Evolutionary conservation across 2,888 invertebrate genomes (phyloP).

Genomic region (Xylota sylvarum): DNA sequence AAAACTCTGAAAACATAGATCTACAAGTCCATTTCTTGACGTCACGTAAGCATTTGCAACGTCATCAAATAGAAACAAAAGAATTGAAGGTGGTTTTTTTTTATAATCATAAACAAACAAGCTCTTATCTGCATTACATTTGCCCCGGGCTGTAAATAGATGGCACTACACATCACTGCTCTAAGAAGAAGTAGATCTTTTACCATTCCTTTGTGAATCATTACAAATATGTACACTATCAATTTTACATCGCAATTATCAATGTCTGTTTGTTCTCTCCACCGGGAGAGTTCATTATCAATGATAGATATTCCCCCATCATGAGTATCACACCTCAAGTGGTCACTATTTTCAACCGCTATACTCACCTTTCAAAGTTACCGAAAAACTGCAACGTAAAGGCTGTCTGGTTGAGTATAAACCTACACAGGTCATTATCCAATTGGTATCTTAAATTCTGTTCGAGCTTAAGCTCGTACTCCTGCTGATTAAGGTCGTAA

Average conservation of each 20-base stretch:
- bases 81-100: background rate
- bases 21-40: background rate
- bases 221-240: background rate
- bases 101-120: constrained; percentile 1
- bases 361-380: constrained; percentile 89
- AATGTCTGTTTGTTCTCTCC: constrained; percentile 45
- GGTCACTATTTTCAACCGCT: constrained; percentile 2
- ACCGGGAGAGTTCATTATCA: constrained; percentile 56
- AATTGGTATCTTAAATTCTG: constrained; percentile 86
- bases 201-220: background rate
- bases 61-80: constrained; percentile 27
- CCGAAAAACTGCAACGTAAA: constrained; percentile 92
- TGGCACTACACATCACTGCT: background rate
- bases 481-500: constrained; percentile 79
- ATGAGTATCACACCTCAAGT: constrained; percentile 28
- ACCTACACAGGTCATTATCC: constrained; percentile 88
- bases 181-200: background rate
- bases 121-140: background rate
- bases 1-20: background rate
- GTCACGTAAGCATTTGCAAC: background rate
- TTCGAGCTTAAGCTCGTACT: constrained; percentile 80
- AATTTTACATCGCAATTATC: background rate
- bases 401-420: constrained; percentile 91
- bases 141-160: background rate
- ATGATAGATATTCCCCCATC: constrained; percentile 30